Base-by-base conservation (phyloP, 2,888 invertebrate species). In the Apamea anceps region DNA sequence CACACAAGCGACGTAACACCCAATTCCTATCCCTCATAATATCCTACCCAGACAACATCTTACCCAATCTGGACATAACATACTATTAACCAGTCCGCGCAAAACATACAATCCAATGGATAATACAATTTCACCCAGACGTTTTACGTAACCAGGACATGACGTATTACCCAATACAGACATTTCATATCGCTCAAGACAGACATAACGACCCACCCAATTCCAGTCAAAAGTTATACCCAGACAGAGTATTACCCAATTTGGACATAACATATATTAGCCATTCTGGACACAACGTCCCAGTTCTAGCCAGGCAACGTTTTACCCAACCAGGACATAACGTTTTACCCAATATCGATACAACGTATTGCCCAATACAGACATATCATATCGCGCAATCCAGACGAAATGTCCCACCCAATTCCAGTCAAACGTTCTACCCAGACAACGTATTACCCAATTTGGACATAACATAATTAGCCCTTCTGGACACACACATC, bases 1-100 rank as follows among this genome's bases (percentile, higher is more conserved):
- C 13, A 75, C 48, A 42, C 71, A 72, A 66, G 70, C 67, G 68
- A 76, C 45, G n/a, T 62, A 15, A 8, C 4, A 62, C 62, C 76
- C 80, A 62, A 32, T 32, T 60, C 25, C 7, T 28, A 37, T 12
- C 54, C 28, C 37, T n/a, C 51, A 80, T 15, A 63, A 57, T 4
- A 13, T 71, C 12, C 25, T 32, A 75, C 12, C 45, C 45, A 72
- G 45, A 60, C 28, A 32, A 72, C 18, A 21, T n/a, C 21, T 57
- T 57, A 65, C 8, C 12, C 57, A 78, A 67, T 28, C 4, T 32
- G 10, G 37, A 42, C 48, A 18, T 15, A 63, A 42, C 18, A 18
- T 48, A 48, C 21, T 32, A 32, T 32, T 48, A 63, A 15, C 72
- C 62, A 42, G 15, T 62, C n/a, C 18, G 18, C n/a, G 60, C 75